phyloP scores from a whole-genome alignment of 2,797 vertebrate species.

The Falco cherrug region DNA sequence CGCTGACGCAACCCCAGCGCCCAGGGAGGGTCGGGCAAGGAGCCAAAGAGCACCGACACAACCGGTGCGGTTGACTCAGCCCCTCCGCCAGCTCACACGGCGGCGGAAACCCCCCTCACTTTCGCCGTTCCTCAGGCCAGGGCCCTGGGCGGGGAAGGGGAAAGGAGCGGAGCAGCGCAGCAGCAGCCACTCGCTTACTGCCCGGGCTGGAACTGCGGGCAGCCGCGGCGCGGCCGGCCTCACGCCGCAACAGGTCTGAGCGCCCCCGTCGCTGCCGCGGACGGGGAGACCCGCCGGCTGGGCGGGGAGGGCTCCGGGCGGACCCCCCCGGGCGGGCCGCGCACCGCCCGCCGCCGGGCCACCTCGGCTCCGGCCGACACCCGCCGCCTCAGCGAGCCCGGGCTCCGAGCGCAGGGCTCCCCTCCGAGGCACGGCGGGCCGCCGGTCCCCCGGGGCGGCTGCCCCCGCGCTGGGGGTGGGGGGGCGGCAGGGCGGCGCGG shows the following conservation, averaged over 20 bases:
- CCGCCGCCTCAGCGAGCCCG: too few species aligned
- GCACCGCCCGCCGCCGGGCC: background rate
- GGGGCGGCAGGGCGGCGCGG: too few species aligned
- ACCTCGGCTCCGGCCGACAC: too few species aligned
- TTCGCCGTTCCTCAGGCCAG: background rate
- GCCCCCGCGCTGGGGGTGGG: too few species aligned
- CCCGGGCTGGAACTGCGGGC: background rate
- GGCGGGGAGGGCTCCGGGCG: background rate
- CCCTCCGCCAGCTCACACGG: background rate
- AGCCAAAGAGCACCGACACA: background rate
- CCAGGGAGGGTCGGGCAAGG: background rate
- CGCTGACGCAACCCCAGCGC: background rate
- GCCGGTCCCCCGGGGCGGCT: too few species aligned
- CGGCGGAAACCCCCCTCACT: too few species aligned
- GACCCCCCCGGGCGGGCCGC: background rate
- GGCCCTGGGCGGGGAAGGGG: background rate
- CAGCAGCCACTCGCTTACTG: background rate
- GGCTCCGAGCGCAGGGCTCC: too few species aligned
- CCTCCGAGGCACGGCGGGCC: too few species aligned
- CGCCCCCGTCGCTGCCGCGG: background rate
- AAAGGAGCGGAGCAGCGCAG: rapidly evolving
- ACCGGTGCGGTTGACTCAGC: background rate
- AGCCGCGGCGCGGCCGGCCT: background rate
- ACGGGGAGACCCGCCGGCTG: background rate
- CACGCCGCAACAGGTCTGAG: conserved; percentile 17